Base-by-base conservation (phyloP, 1,140 invertebrate species). In the Limonius californicus region DNA sequence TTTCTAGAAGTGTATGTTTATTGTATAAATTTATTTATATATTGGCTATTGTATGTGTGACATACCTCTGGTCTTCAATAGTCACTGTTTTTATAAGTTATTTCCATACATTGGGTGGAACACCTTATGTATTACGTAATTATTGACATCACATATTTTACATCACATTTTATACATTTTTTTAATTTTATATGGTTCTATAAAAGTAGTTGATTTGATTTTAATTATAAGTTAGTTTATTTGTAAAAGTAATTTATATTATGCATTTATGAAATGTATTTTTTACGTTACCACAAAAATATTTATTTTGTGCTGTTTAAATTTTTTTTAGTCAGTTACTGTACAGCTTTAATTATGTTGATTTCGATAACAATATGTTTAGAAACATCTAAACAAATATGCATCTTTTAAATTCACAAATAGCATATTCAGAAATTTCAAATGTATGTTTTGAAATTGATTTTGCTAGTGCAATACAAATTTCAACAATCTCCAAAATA, bases 271-370 rank as follows among this genome's bases (percentile, higher is more conserved):
- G 39, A 21, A 61, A 50, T 50, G 45, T 50, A 50, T 50, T 19
- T 47, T 58, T 59, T 61, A 61, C 43, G 59, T 61, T 61, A 61
- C 59, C 59, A 53, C 47, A 54, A 54, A 50, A 50, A 16, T 18
- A 39, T 39, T 12, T 39, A n/a, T n/a, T n/a, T n/a, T n/a, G n/a
- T n/a, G n/a, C n/a, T n/a, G n/a, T n/a, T n/a, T n/a, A n/a, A n/a
- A n/a, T n/a, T n/a, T n/a, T n/a, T n/a, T n/a, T n/a, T n/a, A n/a
- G n/a, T n/a, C n/a, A n/a, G n/a, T n/a, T n/a, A n/a, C n/a, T n/a
- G n/a, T n/a, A n/a, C n/a, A n/a, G n/a, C n/a, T n/a, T n/a, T n/a
- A n/a, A n/a, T n/a, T n/a, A n/a, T n/a, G n/a, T n/a, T n/a, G n/a
- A n/a, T n/a, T n/a, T n/a, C n/a, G n/a, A n/a, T n/a, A n/a, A n/a